Evolutionary conservation across 2,888 invertebrate genomes (phyloP).

Genomic region (Drosophila setosimentum): DNA sequence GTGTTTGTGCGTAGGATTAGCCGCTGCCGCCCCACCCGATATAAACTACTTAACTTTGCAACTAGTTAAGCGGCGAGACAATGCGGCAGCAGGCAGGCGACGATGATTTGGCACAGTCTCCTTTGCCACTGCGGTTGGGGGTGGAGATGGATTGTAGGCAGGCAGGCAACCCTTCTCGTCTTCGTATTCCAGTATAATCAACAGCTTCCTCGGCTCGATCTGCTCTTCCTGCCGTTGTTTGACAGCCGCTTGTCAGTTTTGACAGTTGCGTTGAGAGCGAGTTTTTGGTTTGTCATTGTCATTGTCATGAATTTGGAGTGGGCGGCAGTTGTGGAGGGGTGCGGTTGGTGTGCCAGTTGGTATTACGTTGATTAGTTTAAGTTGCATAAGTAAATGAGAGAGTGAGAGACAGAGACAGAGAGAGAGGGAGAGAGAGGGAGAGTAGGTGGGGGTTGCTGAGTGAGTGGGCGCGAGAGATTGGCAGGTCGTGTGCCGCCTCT

Average conservation of each 20-base stretch:
- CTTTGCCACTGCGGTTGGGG: neutral
- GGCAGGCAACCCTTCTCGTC: slow-evolving; percentile 65
- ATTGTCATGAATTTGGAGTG: slow-evolving; percentile 18
- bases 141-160: neutral
- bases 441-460: slow-evolving; percentile 3
- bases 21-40: slow-evolving; percentile 49
- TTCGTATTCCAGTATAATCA: slow-evolving; percentile 48
- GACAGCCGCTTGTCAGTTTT: slow-evolving; percentile 75
- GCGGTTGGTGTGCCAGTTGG: slow-evolving; percentile 42
- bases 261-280: slow-evolving; percentile 74
- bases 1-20: slow-evolving; percentile 57
- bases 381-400: slow-evolving; percentile 61
- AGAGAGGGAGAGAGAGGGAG: neutral
- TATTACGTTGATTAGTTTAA: slow-evolving; percentile 78
- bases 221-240: slow-evolving; percentile 74
- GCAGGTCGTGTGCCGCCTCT: slow-evolving; percentile 81
- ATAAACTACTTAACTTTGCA: slow-evolving; percentile 83
- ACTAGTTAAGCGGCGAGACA: slow-evolving; percentile 79
- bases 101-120: slow-evolving; percentile 55
- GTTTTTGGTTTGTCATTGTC: slow-evolving; percentile 78
- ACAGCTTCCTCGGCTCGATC: slow-evolving; percentile 65
- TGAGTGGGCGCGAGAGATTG: slow-evolving; percentile 73
- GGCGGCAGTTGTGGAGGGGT: slow-evolving; percentile 10
- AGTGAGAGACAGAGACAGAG: slow-evolving; percentile 1
- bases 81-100: slow-evolving; percentile 46